Percentiles rank a stretch among this genome's conserved stretches.
These are phyloP conservation scores for Parasteatoda tepidariorum DNA, from an alignment of 1,140 invertebrate species.

Conservation along the genomic window DNA sequence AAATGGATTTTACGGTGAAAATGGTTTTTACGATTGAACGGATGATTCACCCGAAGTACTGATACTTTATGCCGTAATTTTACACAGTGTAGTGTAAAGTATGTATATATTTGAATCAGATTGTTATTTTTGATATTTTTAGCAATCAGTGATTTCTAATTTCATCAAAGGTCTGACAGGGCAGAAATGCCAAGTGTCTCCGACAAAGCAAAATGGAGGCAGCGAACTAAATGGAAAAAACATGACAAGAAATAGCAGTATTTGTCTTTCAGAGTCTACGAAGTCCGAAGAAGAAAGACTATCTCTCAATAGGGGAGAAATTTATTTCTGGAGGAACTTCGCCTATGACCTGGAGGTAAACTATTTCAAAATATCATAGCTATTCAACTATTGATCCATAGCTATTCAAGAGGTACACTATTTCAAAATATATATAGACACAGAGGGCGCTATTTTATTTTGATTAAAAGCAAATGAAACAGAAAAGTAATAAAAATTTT, in stretches of 20 bases:
- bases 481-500: background rate
- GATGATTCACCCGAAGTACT: no score
- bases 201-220: constrained; percentile 31
- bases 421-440: background rate
- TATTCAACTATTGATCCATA: background rate
- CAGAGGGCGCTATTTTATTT: background rate
- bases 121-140: no score
- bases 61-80: no score
- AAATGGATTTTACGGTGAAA: no score
- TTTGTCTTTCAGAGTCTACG: background rate
- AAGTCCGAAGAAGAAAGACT: background rate
- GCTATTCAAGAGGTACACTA: no score
- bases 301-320: constrained; percentile 5
- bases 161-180: constrained; percentile 34
- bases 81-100: no score
- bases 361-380: background rate
- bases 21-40: no score
- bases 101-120: no score
- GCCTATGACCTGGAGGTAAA: constrained; percentile 41
- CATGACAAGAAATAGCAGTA: constrained; percentile 9
- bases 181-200: constrained; percentile 35
- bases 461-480: background rate
- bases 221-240: background rate
- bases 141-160: constrained; percentile 49
- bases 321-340: constrained; percentile 56